A percentile compares a stretch with the other conserved stretches of the same genome.
Evolutionary conservation across 2,888 invertebrate genomes (phyloP).

Genomic region (Mesoligia furuncula): DNA sequence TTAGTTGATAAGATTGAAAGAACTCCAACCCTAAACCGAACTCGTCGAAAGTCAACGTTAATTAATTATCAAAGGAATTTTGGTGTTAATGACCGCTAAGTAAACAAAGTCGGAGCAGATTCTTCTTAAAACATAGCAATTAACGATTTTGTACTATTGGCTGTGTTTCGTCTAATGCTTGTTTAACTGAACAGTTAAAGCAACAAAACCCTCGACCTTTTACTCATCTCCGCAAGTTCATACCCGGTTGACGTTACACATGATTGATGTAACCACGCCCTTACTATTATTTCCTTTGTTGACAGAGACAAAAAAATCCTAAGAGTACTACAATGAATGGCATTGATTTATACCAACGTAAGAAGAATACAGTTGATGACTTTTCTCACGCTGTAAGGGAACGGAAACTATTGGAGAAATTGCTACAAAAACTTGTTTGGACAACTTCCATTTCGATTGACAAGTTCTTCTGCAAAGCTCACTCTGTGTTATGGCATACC

Average conservation of each 20-base stretch:
- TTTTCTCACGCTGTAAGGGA: slow-evolving; percentile 32
- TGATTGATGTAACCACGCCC: slow-evolving; percentile 20
- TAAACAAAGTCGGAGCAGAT: background rate
- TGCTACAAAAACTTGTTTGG: slow-evolving; percentile 9
- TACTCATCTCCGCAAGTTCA: slow-evolving; percentile 2
- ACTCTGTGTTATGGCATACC: background rate
- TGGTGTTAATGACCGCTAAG: background rate
- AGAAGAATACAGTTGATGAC: slow-evolving; percentile 12
- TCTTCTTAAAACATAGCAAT: background rate
- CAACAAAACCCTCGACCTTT: background rate
- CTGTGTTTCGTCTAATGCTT: background rate
- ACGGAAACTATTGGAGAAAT: slow-evolving; percentile 16
- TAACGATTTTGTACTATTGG: background rate
- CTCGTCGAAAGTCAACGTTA: background rate
- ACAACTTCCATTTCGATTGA: slow-evolving; percentile 6
- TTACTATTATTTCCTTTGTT: slow-evolving; percentile 14
- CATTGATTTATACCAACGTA: slow-evolving; percentile 17
- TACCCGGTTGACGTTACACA: background rate
- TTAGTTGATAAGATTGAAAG: background rate
- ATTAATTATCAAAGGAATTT: background rate
- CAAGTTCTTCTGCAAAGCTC: background rate
- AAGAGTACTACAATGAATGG: slow-evolving; percentile 21
- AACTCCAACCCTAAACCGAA: background rate
- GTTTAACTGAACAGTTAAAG: background rate
- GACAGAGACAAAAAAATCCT: slow-evolving; percentile 9